A percentile compares a stretch with the other conserved stretches of the same genome.
Evolutionary conservation across 1,140 invertebrate species (phyloP).

Genomic region (Grapholita molesta): DNA sequence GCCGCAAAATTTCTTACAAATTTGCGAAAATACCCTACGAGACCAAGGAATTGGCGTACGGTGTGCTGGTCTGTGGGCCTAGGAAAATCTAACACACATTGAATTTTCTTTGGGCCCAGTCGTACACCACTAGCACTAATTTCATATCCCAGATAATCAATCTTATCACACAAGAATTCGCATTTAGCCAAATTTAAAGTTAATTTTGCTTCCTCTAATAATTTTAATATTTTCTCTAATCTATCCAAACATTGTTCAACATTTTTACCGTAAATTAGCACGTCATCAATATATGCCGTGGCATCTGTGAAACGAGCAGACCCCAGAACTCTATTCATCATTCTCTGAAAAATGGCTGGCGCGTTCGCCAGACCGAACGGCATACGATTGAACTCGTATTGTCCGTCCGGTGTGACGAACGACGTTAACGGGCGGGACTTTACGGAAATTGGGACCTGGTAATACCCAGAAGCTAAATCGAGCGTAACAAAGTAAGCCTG

Average conservation of each 20-base stretch:
- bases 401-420: conserved; percentile 40
- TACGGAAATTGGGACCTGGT: conserved; percentile 18
- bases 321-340: conserved; percentile 1
- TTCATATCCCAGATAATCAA: background rate
- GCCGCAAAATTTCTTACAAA: conserved; percentile 12
- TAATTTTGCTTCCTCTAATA: background rate
- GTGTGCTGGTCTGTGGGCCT: background rate
- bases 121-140: background rate
- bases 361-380: conserved; percentile 5
- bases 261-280: conserved; percentile 11
- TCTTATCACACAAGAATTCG: background rate
- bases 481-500: conserved; percentile 10
- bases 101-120: conserved; percentile 12
- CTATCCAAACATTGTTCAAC: background rate
- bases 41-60: conserved; percentile 21
- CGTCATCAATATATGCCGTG: conserved; percentile 19
- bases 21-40: conserved; percentile 19
- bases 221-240: background rate
- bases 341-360: conserved; percentile 7
- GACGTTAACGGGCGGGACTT: conserved; percentile 35
- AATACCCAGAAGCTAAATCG: no score
- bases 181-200: background rate
- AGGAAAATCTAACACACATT: conserved; percentile 9
- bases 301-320: background rate
- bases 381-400: conserved; percentile 26